A percentile compares a stretch with the other conserved stretches of the same genome.
Evolutionary conservation across 2,888 invertebrate genomes (phyloP).

Genomic region (Mythimna pallens): DNA sequence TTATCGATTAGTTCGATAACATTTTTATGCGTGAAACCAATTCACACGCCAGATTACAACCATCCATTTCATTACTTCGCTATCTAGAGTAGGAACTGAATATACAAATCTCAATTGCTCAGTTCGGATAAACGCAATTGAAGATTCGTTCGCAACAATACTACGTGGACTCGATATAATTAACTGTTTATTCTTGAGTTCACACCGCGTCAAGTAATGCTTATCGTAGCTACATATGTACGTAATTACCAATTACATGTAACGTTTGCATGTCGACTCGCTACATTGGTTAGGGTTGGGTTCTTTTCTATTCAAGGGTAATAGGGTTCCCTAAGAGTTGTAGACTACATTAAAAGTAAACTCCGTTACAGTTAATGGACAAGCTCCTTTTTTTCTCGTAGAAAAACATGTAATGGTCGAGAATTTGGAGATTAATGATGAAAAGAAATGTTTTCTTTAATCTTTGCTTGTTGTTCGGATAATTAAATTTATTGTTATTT

Average conservation of each 20-base stretch:
- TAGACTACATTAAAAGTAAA: conserved; percentile 1
- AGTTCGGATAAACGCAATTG: conserved; percentile 36
- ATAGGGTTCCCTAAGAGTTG: conserved; percentile 35
- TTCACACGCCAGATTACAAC: neutral
- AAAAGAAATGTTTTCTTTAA: conserved; percentile 6
- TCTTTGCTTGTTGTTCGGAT: conserved; percentile 10
- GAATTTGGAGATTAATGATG: neutral
- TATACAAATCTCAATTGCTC: conserved; percentile 7
- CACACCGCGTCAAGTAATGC: conserved; percentile 55
- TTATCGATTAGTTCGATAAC: neutral
- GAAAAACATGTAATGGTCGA: neutral
- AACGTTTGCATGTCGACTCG: conserved; percentile 50
- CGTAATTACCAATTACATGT: conserved; percentile 56
- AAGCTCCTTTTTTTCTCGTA: neutral
- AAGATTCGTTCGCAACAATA: conserved; percentile 34
- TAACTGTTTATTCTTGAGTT: conserved; percentile 55
- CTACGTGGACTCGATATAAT: conserved; percentile 47
- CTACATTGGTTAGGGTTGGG: conserved; percentile 43
- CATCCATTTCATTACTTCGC: neutral
- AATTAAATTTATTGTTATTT: conserved; percentile 9
- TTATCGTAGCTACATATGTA: conserved; percentile 58
- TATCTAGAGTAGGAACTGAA: neutral
- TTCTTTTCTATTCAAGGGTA: conserved; percentile 52
- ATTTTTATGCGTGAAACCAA: neutral
- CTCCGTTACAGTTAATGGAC: neutral